Conservation (phyloP, 2,797 vertebrate genomes). For the Peromyscus melanophrys region DNA sequence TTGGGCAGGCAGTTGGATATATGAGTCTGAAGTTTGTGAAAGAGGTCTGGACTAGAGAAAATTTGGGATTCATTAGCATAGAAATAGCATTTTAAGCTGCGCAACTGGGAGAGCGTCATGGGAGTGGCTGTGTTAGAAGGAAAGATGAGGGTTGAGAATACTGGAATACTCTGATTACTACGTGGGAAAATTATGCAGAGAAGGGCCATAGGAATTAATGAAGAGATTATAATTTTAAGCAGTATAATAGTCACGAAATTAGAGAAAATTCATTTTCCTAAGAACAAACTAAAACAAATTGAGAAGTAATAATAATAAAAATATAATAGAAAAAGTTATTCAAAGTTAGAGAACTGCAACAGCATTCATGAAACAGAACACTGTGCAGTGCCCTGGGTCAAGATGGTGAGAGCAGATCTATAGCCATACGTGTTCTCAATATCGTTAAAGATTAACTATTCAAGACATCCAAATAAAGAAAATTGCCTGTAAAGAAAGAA, state of each 20-base stretch:
- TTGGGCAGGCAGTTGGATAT: background rate
- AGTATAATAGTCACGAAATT: background rate
- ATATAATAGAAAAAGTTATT: slow-evolving; percentile 15
- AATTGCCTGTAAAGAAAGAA: background rate
- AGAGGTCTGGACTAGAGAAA: slow-evolving; percentile 40
- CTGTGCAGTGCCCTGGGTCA: background rate
- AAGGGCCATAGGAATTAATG: background rate
- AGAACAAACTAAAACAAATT: background rate
- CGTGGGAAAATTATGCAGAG: background rate
- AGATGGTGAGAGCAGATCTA: background rate
- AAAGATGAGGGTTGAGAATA: background rate
- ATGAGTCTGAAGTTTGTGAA: background rate
- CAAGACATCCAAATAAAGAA: background rate
- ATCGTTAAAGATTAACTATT: background rate
- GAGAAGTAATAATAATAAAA: slow-evolving; percentile 16
- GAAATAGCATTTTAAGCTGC: slow-evolving; percentile 6
- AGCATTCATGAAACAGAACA: background rate
- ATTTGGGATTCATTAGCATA: slow-evolving; percentile 46
- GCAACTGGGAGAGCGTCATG: background rate
- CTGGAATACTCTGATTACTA: background rate
- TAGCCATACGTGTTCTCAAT: background rate
- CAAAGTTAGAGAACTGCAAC: background rate
- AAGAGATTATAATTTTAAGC: background rate
- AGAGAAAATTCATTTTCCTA: slow-evolving; percentile 12
- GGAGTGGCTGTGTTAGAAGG: background rate